Conservation (phyloP, 2,797 vertebrate genomes). For the Coreius guichenoti region DNA sequence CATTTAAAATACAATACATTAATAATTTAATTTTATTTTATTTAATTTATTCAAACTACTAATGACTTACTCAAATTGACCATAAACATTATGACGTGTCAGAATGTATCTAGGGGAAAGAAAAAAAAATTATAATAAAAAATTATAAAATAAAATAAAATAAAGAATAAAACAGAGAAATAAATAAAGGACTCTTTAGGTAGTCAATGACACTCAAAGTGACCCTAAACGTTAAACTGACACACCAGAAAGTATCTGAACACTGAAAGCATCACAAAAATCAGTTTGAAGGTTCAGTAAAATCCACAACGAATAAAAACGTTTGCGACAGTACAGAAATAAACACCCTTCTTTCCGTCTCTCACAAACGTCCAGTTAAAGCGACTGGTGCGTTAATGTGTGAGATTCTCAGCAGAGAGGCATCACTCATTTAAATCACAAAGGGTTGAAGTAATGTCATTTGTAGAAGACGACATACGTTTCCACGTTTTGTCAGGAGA, state of each 20-base stretch:
- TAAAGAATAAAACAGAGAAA: not conserved
- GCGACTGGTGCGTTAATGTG: conserved; percentile 65
- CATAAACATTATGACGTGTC: not conserved
- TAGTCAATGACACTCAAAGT: not conserved
- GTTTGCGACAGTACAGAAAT: not conserved
- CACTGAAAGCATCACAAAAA: not conserved
- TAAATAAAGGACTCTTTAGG: not conserved
- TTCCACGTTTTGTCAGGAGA: conserved; percentile 10
- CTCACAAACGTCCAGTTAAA: not conserved
- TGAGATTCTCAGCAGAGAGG: conserved; percentile 61
- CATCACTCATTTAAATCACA: conserved; percentile 71
- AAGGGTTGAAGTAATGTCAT: conserved; percentile 68
- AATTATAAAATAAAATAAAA: not conserved
- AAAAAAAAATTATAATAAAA: not conserved
- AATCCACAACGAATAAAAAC: not conserved
- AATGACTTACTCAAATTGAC: not conserved
- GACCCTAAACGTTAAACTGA: not conserved
- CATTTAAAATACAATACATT: not conserved
- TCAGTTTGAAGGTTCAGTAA: not conserved
- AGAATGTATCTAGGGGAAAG: no score
- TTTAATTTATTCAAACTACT: no score
- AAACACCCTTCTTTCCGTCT: not conserved
- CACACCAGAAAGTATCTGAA: not conserved
- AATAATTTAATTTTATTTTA: no score
- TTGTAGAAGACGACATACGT: conserved; percentile 54